These are phyloP conservation scores for Pachycephala philippinensis DNA, from an alignment of 2,113 vertebrate species.

Conservation along the genomic window DNA sequence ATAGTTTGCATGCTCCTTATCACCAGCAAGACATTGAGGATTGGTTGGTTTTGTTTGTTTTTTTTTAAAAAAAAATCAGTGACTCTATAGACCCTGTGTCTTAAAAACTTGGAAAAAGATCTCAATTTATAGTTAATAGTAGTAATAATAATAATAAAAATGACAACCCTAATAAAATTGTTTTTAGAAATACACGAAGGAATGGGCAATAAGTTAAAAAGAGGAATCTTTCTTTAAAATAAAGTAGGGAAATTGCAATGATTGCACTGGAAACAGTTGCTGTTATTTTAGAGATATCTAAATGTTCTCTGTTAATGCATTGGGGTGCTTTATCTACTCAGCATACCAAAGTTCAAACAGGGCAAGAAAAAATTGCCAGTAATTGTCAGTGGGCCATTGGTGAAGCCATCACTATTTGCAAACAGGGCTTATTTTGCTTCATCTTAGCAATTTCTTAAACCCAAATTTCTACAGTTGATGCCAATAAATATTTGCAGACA, in stretches of 20 bases:
- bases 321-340: neutral
- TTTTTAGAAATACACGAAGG: neutral
- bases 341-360: neutral
- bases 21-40: neutral
- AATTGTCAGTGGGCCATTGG: neutral
- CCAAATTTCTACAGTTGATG: neutral
- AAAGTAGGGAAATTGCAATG: neutral
- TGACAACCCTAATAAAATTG: neutral
- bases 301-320: neutral
- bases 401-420: neutral
- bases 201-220: neutral
- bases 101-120: neutral
- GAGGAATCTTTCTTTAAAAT: neutral
- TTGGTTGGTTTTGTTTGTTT: neutral
- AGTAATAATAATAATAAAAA: neutral
- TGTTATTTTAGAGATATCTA: neutral
- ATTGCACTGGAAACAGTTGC: neutral
- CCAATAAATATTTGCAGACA: neutral
- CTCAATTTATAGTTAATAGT: neutral
- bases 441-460: neutral
- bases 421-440: neutral
- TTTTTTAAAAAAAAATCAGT: neutral
- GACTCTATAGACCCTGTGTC: neutral
- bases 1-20: conserved; percentile 13
- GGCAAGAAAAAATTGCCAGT: neutral